phyloP scores from a whole-genome alignment of 2,888 invertebrate genomes.

The Drosophila borealis region DNA sequence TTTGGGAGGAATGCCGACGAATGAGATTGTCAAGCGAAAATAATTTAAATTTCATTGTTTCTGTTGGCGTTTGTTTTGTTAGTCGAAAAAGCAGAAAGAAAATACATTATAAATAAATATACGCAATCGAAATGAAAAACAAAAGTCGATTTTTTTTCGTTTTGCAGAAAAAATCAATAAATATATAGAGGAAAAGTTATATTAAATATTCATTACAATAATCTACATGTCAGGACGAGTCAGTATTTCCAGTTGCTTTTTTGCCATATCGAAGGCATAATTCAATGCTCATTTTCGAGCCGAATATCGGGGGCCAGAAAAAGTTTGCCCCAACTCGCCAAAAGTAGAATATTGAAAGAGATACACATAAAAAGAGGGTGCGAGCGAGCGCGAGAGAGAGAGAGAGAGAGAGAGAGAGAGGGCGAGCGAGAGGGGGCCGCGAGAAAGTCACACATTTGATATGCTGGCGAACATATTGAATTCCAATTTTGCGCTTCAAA shows the following conservation, averaged over 20 bases:
- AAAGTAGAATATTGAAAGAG: slow-evolving; percentile 24
- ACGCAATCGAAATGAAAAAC: slow-evolving; percentile 2
- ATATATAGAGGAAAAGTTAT: slow-evolving; percentile 43
- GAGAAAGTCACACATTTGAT: slow-evolving; percentile 59
- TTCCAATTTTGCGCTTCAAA: slow-evolving; percentile 77
- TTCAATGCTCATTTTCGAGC: slow-evolving; percentile 52
- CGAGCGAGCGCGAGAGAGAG: not conserved
- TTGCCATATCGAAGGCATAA: slow-evolving; percentile 42
- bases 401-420: not conserved
- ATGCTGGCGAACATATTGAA: slow-evolving; percentile 75
- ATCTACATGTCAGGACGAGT: slow-evolving; percentile 56
- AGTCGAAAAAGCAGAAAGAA: slow-evolving; percentile 10
- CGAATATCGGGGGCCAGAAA: slow-evolving; percentile 36
- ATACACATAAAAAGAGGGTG: slow-evolving; percentile 7
- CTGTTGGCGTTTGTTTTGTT: slow-evolving; percentile 8
- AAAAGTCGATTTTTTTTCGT: slow-evolving; percentile 8
- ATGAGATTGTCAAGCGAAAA: slow-evolving; percentile 9
- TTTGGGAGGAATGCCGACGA: not conserved
- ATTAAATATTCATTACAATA: slow-evolving; percentile 77
- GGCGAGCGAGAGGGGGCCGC: slow-evolving; percentile 1
- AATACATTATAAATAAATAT: slow-evolving; percentile 19
- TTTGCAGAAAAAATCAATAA: slow-evolving; percentile 12
- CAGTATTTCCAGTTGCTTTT: slow-evolving; percentile 24
- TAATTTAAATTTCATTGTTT: slow-evolving; percentile 35
- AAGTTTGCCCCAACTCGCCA: slow-evolving; percentile 41